phyloP scores from a whole-genome alignment of 1,140 invertebrate genomes.

The Danaus melanippus region DNA sequence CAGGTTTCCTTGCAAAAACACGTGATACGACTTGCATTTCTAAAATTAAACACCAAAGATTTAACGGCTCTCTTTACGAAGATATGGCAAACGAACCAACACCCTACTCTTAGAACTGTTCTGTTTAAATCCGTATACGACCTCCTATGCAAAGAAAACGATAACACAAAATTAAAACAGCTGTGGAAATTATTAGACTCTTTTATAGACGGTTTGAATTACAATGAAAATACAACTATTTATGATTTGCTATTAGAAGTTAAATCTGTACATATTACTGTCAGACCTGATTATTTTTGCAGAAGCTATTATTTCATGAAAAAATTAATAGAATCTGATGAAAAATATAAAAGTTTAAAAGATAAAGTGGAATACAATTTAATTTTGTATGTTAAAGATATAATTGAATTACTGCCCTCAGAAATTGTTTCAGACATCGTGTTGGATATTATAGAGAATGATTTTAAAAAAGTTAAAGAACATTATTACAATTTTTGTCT shows the following conservation, averaged over 20 bases:
- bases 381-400: constrained; percentile 20
- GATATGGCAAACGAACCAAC: constrained; percentile 40
- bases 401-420: constrained; percentile 32
- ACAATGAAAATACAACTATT: constrained; percentile 37
- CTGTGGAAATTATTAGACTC: constrained; percentile 34
- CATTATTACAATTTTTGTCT: neutral
- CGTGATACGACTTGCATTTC: constrained; percentile 37
- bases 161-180: constrained; percentile 22
- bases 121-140: constrained; percentile 40
- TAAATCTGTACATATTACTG: constrained; percentile 25
- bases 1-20: constrained; percentile 54
- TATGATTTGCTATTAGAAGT: constrained; percentile 32
- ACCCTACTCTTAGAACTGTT: constrained; percentile 37
- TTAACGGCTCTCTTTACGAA: constrained; percentile 30
- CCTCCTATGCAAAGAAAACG: constrained; percentile 38
- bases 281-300: constrained; percentile 31
- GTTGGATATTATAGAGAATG: constrained; percentile 26
- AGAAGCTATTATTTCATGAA: constrained; percentile 38
- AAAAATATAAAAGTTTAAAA: constrained; percentile 19
- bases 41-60: constrained; percentile 31
- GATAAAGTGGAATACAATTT: constrained; percentile 14
- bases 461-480: constrained; percentile 19
- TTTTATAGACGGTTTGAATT: constrained; percentile 42
- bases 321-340: constrained; percentile 20
- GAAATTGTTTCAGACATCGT: constrained; percentile 32